Base-by-base conservation (phyloP, 2,797 vertebrate genomes). In the Anguilla obscura region DNA sequence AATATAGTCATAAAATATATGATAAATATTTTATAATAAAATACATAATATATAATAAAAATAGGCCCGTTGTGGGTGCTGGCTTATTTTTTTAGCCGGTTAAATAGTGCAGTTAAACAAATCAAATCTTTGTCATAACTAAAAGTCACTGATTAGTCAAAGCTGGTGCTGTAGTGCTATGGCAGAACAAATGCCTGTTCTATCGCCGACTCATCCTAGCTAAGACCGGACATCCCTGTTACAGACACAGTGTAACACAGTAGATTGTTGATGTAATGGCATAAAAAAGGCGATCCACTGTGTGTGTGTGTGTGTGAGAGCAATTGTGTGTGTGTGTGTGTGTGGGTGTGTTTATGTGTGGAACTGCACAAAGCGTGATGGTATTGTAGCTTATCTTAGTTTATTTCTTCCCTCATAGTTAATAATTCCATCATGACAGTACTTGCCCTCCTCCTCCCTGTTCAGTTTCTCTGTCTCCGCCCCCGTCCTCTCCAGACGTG, bases 401-500 rank as follows among this genome's bases (percentile, higher is more conserved):
- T 79, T 36, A 74, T 33, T 12, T 74, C 30, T 74, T 74, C 69
- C 12, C 33, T 14, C 69, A 14, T 36, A 4, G 33, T 33, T 33
- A 30, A n/a, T 69, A 27, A 69, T 36, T 79, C 30, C 74, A 40
- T 79, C 16, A 8, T 74, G 69, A 14, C 69, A 16, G 27, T 30
- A 12, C 30, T 36, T 14, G 0, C 40, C 40, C 40, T 45, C 40
- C 40, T 45, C 40, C 40, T 5, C 21, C 9, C 52, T 36, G 18
- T 40, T 40, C 18, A 6, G 45, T 21, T n/a, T 1, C 33, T 76
- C 69, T 7, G 80, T 5, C 33, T 50, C 48, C 6, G 58, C 30
- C 30, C 30, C 60, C 33, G 9, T 84, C 88, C 84, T 89, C 56
- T 84, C 88, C 92, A 94, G 93, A 93, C 76, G 82, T 92, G 88